Conservation (phyloP, 2,797 vertebrate species). For the Dendrocincla fuliginosa region DNA sequence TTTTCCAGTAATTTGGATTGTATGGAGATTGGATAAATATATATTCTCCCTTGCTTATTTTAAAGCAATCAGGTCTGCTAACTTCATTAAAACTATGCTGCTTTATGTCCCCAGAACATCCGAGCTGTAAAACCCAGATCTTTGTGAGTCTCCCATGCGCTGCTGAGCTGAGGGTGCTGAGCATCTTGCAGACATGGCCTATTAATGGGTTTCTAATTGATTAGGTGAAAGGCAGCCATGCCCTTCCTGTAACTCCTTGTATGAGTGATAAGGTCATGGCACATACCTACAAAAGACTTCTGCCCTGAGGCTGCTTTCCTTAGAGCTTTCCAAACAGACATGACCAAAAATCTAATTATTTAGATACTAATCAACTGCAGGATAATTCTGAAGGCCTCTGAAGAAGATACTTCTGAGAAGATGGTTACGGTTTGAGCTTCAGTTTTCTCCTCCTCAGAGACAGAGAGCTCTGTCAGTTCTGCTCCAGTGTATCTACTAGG, state of each 20-base stretch:
- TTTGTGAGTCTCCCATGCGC: not conserved
- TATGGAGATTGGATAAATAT: not conserved
- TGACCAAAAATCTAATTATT: slow-evolving; percentile 92
- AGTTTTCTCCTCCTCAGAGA: not conserved
- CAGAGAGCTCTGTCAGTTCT: not conserved
- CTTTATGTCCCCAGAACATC: not conserved
- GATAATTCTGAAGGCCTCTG: slow-evolving; percentile 79
- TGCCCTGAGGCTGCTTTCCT: slow-evolving; percentile 84
- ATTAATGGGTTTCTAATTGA: slow-evolving; percentile 58
- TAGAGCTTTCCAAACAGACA: slow-evolving; percentile 81
- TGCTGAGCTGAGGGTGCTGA: not conserved
- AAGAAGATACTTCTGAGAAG: slow-evolving; percentile 51
- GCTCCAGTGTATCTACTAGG: not conserved
- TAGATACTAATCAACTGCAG: slow-evolving; percentile 92
- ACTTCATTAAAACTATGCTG: not conserved
- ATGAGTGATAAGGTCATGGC: slow-evolving; percentile 79
- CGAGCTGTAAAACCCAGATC: not conserved
- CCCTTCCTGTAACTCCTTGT: slow-evolving; percentile 71
- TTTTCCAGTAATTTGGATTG: not conserved
- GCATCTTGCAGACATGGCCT: not conserved
- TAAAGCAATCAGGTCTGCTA: not conserved
- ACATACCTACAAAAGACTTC: slow-evolving; percentile 64
- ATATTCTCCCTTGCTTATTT: not conserved
- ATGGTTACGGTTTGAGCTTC: not conserved
- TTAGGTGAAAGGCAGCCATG: slow-evolving; percentile 72